Evolutionary conservation across 2,113 vertebrate genomes (phyloP), one percentile per base, ranked within the genome.

Genomic region (Tachuris rubrigastra): DNA sequence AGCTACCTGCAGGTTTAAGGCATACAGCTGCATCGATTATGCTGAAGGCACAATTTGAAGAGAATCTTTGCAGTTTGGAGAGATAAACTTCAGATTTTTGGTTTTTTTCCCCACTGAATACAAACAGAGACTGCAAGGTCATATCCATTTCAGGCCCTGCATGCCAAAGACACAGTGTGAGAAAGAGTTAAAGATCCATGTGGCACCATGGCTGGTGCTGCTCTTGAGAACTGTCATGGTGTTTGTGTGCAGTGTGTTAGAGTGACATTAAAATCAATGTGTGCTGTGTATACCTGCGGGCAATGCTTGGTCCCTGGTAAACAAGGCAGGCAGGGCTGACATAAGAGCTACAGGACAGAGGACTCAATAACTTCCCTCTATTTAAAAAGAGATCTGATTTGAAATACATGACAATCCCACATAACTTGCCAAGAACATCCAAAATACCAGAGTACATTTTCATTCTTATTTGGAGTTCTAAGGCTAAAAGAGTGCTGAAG

Each of bases 71-170:
- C 67, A 81, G 27, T 21, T 74, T 66, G 19, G 41, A 81, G 53
- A 66, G 33, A 39, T 67, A 80, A 91, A 56, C 24, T 23, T 86
- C 35, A 33, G 14, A 22, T 68, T 33, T 11, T 59, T 59, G 24
- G 24, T 56, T 37, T 8, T 30, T 42, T 5, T 2, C 8, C 5
- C 8, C 16, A 14, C 3, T 8, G 8, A 46, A 31, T 0, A 50
- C 14, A 53, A 47, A 27, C 0, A 4, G 25, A 53, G 10, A 16
- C n/a, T 41, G 11, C 21, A 46, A 76, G 46, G 49, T 41, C 46
- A 56, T 23, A 62, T 3, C 19, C 21, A 14, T 63, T 62, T 55
- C 28, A 74, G n/a, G 20, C 23, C 39, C 47, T 42, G 14, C 25
- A 12, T 35, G 7, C 46, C 46, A 77, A 66, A 89, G n/a, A 31